Evolutionary conservation across 35 echinoderm and acorn worm genomes (phyloP), one percentile per base, ranked within the genome.

Genomic region (Hemicentrotus pulcherrimus): DNA sequence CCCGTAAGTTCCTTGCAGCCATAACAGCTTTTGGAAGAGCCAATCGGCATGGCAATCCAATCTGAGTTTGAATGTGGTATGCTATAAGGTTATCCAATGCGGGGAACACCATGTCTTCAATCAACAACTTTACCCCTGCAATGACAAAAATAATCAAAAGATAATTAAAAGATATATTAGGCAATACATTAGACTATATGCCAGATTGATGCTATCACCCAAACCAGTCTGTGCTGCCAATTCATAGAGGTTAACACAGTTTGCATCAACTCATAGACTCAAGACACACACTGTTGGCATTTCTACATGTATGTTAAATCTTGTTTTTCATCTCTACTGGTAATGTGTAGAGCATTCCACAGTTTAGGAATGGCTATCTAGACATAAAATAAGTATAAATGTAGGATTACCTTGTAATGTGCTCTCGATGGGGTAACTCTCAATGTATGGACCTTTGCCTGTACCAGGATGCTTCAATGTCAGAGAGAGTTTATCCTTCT

Each of bases 371-470:
- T 55, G 8, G 13, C 48, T 14, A 12, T 14, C 10, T 15, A 55
- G 50, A 86, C 86, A 86, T 33, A 12, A 30, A 86, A 86, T 86
- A 33, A 86, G 86, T 31, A 22, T 9, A 86, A 31, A 86, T 30
- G 9, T 11, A 86, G 86, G 6, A 33, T 90, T 33, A 96, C 95
- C 95, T 94, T 96, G 91, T 12, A 85, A 11, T 85, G 59, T 86
- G 86, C 60, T 96, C 15, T 86, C 35, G 31, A 96, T 94, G 46
- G 95, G 92, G 70, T 94, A 94, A 47, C 91, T 96, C 92, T 96
- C 95, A 94, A 96, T 96, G 46, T 96, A 96, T n/a, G 92, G 47
- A 32, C 95, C 95, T 31, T 92, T 94, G n/a, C 95, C 95, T 45
- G 48, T 88, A n/a, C 92, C 95, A 32, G 95, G 95, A 87, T 96